Conservation (phyloP, 2,888 invertebrate genomes). For the Meghimatium bilineatum region DNA sequence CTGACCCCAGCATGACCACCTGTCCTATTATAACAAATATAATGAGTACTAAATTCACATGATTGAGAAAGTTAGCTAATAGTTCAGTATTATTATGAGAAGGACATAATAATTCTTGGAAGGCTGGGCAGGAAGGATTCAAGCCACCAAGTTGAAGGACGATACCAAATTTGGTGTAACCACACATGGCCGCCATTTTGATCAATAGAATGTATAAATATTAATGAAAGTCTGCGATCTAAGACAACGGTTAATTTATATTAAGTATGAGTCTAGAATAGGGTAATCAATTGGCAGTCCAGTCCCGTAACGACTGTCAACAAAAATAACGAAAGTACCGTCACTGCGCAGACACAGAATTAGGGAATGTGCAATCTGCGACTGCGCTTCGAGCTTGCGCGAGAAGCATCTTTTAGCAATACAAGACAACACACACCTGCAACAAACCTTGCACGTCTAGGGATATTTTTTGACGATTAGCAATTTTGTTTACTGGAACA, state of each 20-base stretch:
- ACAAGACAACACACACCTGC: constrained; percentile 6
- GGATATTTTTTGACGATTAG: not conserved
- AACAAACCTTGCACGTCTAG: not conserved
- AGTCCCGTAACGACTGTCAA: constrained; percentile 42
- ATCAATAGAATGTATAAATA: not conserved
- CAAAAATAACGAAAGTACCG: constrained; percentile 40
- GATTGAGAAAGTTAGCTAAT: too few relatives aligned
- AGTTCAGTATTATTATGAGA: too few relatives aligned
- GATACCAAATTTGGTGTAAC: not conserved
- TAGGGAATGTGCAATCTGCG: constrained; percentile 48
- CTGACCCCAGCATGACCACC: too few relatives aligned
- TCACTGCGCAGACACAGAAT: constrained; percentile 48
- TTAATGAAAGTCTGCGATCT: not conserved
- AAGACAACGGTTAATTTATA: too few relatives aligned
- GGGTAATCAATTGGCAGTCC: not conserved
- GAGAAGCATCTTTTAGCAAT: constrained; percentile 27
- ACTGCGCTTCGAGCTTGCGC: constrained; percentile 55
- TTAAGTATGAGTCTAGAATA: not conserved
- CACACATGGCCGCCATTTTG: constrained; percentile 35
- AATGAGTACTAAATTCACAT: too few relatives aligned
- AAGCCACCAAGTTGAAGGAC: constrained; percentile 22
- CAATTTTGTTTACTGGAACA: not conserved
- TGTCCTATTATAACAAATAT: too few relatives aligned
- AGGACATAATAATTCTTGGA: not conserved
- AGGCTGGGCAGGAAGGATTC: constrained; percentile 3